Conservation (phyloP, 1,140 invertebrate species). For the Eupristina koningsbergeri region DNA sequence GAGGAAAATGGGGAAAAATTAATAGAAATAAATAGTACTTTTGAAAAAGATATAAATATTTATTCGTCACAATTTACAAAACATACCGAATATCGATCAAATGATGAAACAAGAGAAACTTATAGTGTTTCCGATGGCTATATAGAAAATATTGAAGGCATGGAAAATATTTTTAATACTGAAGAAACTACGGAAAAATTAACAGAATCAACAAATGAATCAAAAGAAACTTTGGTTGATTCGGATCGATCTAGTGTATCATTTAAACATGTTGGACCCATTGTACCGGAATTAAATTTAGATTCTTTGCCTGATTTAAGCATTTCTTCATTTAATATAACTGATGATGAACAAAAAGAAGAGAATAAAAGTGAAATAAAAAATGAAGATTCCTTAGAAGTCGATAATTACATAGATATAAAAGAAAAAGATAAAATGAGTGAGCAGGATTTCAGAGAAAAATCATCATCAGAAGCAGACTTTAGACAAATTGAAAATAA, state of each 20-base stretch:
- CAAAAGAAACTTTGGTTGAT: conserved; percentile 54
- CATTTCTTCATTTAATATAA: conserved; percentile 62
- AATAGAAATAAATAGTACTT: not conserved
- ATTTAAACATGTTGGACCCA: conserved; percentile 56
- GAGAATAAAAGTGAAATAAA: not conserved
- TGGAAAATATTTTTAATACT: conserved; percentile 52
- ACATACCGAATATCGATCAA: conserved; percentile 47
- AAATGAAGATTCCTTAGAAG: not conserved
- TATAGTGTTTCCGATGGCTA: conserved; percentile 49
- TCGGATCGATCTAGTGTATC: conserved; percentile 58
- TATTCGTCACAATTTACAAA: conserved; percentile 34
- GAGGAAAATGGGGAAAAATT: too few relatives aligned
- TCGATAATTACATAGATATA: not conserved
- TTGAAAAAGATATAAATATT: conserved; percentile 2
- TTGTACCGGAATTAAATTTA: conserved; percentile 67
- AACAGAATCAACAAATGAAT: conserved; percentile 56
- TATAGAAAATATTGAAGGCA: conserved; percentile 33
- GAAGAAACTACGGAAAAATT: conserved; percentile 57
- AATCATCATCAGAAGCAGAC: not conserved
- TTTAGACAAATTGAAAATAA: not conserved
- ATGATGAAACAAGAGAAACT: conserved; percentile 56
- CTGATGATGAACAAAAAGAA: conserved; percentile 49
- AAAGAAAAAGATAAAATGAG: not conserved
- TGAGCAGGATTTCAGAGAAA: not conserved
- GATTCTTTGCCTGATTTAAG: conserved; percentile 67